Base-by-base conservation (phyloP, 1,140 invertebrate species). In the Megalopta genalis region DNA sequence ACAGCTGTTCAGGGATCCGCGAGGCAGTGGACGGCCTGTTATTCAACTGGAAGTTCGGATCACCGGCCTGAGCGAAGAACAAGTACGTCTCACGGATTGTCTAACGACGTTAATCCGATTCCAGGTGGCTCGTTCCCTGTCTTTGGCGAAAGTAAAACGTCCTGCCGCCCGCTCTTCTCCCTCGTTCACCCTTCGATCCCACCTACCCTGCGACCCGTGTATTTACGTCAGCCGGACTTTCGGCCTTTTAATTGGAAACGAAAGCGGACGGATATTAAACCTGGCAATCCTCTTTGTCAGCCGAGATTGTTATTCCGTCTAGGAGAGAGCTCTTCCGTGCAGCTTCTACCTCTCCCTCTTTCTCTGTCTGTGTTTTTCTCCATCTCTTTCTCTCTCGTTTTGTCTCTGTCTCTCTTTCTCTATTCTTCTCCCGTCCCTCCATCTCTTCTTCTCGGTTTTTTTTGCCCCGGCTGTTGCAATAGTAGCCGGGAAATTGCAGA, bases 101-200 rank as follows among this genome's bases (percentile, higher is more conserved):
- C 71, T 79, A 74, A 79, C 71, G 52, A 74, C 52, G 42, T 60
- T 79, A 67, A 79, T 79, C 77, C 77, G 76, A 65, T 73, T 79
- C 39, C 37, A 66, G 49, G 60, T n/a, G 60, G 77, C 21, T 79
- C 62, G 49, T 52, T 65, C 63, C 68, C 18, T 59, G 21, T 16
- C 12, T 27, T 16, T 18, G 9, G 14, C 23, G 10, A 54, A 64
- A 62, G 27, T 52, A 60, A 71, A 54, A 62, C 27, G 16, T 27
- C 12, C 27, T 46, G 42, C 39, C 39, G 7, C 10, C 46, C 1
- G 3, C 16, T 14, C 49, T 16, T 49, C 49, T 52, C 16, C 18
- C 21, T 5, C 42, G 14, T 14, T 42, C 5, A 5, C 21, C n/a
- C n/a, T n/a, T n/a, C 9, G 12, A 8, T 14, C 16, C 23, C 16